Evolutionary conservation across 2,888 invertebrate genomes (phyloP), one percentile per base, ranked within the genome.

Genomic region (Liposcelis brunnea): DNA sequence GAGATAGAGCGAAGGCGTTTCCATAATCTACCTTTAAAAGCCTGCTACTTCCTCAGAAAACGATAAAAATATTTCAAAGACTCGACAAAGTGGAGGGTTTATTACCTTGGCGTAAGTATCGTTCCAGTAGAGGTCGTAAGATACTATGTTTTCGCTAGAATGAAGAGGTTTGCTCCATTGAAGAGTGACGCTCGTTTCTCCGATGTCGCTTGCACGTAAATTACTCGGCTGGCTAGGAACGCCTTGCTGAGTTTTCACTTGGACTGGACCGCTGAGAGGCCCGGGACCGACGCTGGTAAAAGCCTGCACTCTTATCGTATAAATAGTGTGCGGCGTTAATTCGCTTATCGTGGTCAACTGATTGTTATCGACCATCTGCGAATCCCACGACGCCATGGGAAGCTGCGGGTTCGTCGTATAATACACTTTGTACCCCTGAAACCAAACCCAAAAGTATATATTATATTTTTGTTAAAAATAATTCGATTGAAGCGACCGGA

Each of bases 91-190:
- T n/a, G n/a, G n/a, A n/a, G n/a, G n/a, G n/a, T n/a, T n/a, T n/a
- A n/a, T n/a, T n/a, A 69, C 69, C 71, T 86, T 82, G 44, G 87
- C 86, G 58, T 89, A 90, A 19, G 91, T 90, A 61, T 91, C 91
- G 68, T 95, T 97, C 89, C 91, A 95, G 63, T 93, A 94, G 18
- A 97, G 73, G 66, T 91, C 91, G 66, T 95, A 97, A 58, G 87
- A 86, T 53, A 87, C 80, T 61, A 95, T 91, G 64, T 83, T 87
- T 64, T 91, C 90, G 50, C 86, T 84, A 50, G 87, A 82, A 67
- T 87, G 89, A 50, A 81, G 75, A 14, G 97, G 97, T 58, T 84
- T 77, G 49, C 80, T 80, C 97, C 97, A 97, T 54, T 83, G 80
- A 56, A 97, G 70, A 48, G 84, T 84, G 47, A 95, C 86, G 49